Base-by-base conservation (phyloP, 2,797 vertebrate species). In the Sebastes iracundus region DNA sequence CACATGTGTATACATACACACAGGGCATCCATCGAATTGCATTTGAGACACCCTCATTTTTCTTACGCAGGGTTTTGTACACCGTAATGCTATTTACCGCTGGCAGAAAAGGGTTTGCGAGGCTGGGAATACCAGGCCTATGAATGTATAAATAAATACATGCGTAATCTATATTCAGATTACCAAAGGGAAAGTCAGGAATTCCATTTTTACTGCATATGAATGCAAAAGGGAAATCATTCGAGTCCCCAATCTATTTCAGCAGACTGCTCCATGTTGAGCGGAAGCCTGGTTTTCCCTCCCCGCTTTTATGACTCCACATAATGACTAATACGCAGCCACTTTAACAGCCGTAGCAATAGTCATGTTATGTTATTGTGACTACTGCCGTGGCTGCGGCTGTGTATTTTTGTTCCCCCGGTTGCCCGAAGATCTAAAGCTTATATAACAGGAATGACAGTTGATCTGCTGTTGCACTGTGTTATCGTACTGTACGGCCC, bases 81-180 rank as follows among this genome's bases (percentile, higher is more conserved):
- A 69, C 72, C 3, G 55, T 76, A 75, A 83, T 83, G 61, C 79
- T 75, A 65, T 92, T 90, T 83, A 84, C 87, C 65, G 53, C 53
- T 3, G n/a, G 77, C 68, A 81, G 84, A 63, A 79, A 82, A 64
- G 72, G 70, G 46, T 66, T 75, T 27, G 49, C 10, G 8, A 81
- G 70, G 69, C 75, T 77, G 13, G 66, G 70, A 87, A 87, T 72
- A 84, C 69, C 62, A 80, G 68, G 53, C 72, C 76, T 79, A 80
- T 77, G 84, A 88, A 93, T 91, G 86, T 88, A 91, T 93, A 89
- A 93, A 91, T 91, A 90, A 93, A 92, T 82, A 89, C 80, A 88
- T 77, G 67, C 2, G 38, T 88, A 91, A 93, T 94, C 84, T 93
- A 86, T 92, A 92, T 92, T 87, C 85, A 90, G 88, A 92, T 93